These are phyloP conservation scores for Muschampia plurimacula DNA, from an alignment of 2,888 invertebrate genomes.

Conservation along the genomic window DNA sequence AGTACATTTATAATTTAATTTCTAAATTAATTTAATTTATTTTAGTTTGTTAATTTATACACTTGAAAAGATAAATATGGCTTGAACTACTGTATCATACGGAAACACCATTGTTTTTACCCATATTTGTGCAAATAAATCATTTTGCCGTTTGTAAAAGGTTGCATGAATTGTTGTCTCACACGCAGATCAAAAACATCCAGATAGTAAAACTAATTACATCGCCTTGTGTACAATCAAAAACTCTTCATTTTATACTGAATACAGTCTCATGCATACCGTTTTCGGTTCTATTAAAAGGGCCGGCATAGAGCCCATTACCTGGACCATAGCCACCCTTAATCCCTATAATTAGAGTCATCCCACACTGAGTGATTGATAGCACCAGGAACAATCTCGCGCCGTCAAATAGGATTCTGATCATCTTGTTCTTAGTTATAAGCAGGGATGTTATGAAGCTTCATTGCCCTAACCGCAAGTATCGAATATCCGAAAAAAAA, in stretches of 20 bases:
- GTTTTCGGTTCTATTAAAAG: slow-evolving; percentile 62
- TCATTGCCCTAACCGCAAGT: too few species aligned
- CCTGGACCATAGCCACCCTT: slow-evolving; percentile 67
- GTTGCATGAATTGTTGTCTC: neutral
- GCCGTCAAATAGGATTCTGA: slow-evolving; percentile 75
- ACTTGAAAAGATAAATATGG: too few species aligned
- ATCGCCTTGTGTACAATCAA: slow-evolving; percentile 55
- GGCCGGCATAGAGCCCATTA: slow-evolving; percentile 66
- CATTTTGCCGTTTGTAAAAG: neutral
- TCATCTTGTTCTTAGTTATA: slow-evolving; percentile 64
- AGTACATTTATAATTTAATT: too few species aligned
- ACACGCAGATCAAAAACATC: slow-evolving; percentile 1
- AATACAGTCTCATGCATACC: slow-evolving; percentile 50
- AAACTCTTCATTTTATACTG: slow-evolving; percentile 64
- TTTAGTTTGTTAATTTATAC: too few species aligned
- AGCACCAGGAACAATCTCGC: slow-evolving; percentile 60
- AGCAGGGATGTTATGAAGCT: too few species aligned
- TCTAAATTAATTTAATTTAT: too few species aligned
- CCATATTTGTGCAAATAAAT: too few species aligned
- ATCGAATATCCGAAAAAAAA: too few species aligned
- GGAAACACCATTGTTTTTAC: too few species aligned
- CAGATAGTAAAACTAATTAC: slow-evolving; percentile 40
- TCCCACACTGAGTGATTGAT: slow-evolving; percentile 81
- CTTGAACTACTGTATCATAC: too few species aligned
- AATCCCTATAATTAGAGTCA: slow-evolving; percentile 83